Percentiles rank a stretch among this genome's conserved stretches.
Evolutionary conservation across 37 sponge, comb jelly and placozoan species (phyloP).

Genomic region (Geodia barretti): DNA sequence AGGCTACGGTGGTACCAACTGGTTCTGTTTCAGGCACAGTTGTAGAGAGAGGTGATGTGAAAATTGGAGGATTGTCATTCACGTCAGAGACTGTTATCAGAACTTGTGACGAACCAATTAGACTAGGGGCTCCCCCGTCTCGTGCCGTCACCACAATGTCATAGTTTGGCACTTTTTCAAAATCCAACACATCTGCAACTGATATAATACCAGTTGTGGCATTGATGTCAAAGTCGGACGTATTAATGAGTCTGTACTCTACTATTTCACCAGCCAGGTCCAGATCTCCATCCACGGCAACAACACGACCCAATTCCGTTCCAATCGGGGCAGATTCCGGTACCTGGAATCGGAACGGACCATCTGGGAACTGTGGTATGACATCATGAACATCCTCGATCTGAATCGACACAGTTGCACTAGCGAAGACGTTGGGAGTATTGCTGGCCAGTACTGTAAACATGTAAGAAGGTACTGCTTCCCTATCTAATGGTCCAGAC

Average conservation of each 20-base stretch:
- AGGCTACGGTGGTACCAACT: slow-evolving; percentile 10
- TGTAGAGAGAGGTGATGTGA: slow-evolving; percentile 1
- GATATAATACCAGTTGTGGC: slow-evolving; percentile 32
- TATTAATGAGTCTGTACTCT: neutral
- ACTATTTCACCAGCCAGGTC: slow-evolving; percentile 21
- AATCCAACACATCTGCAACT: slow-evolving; percentile 35
- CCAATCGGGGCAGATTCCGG: slow-evolving; percentile 37
- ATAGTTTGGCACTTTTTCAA: slow-evolving; percentile 38
- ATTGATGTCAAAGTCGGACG: slow-evolving; percentile 36
- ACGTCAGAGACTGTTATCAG: slow-evolving; percentile 53
- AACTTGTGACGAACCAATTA: slow-evolving; percentile 37
- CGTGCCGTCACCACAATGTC: slow-evolving; percentile 48
- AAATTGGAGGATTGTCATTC: slow-evolving; percentile 82
- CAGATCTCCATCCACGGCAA: slow-evolving; percentile 46
- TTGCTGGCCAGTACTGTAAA: slow-evolving; percentile 24
- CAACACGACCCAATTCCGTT: slow-evolving; percentile 23
- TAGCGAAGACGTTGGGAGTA: slow-evolving; percentile 14
- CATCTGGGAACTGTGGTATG: slow-evolving; percentile 13
- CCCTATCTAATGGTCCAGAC: slow-evolving; percentile 44
- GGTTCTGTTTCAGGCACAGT: slow-evolving; percentile 29
- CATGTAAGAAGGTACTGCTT: slow-evolving; percentile 1
- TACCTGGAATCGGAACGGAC: slow-evolving; percentile 31
- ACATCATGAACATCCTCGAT: slow-evolving; percentile 58
- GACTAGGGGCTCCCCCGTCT: slow-evolving; percentile 53
- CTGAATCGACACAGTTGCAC: slow-evolving; percentile 29